phyloP scores from a whole-genome alignment of 2,797 vertebrate genomes.

The Salmo trutta region DNA sequence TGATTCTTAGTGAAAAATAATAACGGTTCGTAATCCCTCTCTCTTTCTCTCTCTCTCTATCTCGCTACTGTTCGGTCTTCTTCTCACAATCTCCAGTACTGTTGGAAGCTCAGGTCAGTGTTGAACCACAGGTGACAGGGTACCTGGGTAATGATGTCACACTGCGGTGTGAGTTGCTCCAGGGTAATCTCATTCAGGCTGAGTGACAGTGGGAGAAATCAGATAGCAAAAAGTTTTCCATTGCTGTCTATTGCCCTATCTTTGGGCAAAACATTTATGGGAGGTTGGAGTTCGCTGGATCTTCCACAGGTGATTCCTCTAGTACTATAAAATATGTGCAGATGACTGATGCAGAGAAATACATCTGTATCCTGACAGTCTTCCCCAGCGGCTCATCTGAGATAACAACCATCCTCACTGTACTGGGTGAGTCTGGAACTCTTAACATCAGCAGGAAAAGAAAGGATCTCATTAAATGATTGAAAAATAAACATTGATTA shows the following conservation, averaged over 20 bases:
- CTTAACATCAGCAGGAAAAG: neutral
- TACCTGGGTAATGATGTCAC: slow-evolving; percentile 38
- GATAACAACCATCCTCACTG: slow-evolving; percentile 37
- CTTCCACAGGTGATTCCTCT: slow-evolving; percentile 14
- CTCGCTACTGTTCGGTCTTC: neutral
- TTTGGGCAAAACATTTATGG: neutral
- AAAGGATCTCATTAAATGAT: neutral
- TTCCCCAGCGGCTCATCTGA: slow-evolving; percentile 34
- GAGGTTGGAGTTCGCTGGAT: slow-evolving; percentile 2
- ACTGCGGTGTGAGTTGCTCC: slow-evolving; percentile 36
- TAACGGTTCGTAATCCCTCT: neutral
- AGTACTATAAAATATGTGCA: slow-evolving; percentile 42
- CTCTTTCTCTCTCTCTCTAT: neutral
- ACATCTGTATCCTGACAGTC: slow-evolving; percentile 15
- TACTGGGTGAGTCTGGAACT: slow-evolving; percentile 41
- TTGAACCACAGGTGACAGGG: slow-evolving; percentile 29
- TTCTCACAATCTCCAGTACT: slow-evolving; percentile 19
- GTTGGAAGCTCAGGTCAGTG: slow-evolving; percentile 15
- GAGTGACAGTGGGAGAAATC: slow-evolving; percentile 28
- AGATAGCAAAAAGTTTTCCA: fast-evolving
- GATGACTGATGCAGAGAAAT: slow-evolving; percentile 42
- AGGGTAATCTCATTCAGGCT: neutral
- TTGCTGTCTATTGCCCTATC: fast-evolving
- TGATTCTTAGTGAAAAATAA: too few relatives aligned
- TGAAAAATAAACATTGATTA: neutral